Percentiles rank a stretch among this genome's conserved stretches.
Evolutionary conservation across 2,888 invertebrate species (phyloP).

Genomic region (Phoenoteleia sp.): DNA sequence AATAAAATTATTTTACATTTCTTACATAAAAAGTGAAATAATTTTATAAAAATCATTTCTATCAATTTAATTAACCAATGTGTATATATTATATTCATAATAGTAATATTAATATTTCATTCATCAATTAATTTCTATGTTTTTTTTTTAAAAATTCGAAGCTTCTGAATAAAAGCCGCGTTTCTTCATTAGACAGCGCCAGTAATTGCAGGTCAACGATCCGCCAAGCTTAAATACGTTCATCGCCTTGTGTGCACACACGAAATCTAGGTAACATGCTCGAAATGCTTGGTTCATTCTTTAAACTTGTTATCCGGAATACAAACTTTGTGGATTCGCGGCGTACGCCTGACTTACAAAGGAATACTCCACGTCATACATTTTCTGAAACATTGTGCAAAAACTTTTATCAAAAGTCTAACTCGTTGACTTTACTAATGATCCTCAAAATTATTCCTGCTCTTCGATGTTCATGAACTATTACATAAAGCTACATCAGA

Average conservation of each 20-base stretch:
- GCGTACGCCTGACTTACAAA: background rate
- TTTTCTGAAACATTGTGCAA: conserved; percentile 8
- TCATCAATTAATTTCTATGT: too few species aligned
- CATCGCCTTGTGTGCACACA: conserved; percentile 45
- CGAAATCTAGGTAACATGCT: conserved; percentile 63
- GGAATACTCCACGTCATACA: background rate
- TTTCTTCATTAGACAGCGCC: conserved; percentile 3
- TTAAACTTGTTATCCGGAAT: conserved; percentile 18
- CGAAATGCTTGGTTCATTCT: conserved; percentile 40
- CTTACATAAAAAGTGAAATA: too few species aligned
- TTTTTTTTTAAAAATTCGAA: too few species aligned
- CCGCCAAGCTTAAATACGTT: conserved; percentile 44
- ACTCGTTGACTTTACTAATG: background rate
- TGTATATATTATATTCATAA: too few species aligned
- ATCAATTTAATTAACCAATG: too few species aligned
- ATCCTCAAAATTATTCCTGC: background rate
- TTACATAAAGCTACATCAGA: too few species aligned
- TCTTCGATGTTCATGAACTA: too few species aligned
- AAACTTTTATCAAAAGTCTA: background rate
- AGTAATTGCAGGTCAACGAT: conserved; percentile 56
- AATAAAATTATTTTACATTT: too few species aligned
- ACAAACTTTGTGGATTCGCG: background rate
- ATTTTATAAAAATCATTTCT: too few species aligned
- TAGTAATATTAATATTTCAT: too few species aligned
- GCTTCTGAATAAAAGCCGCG: conserved; percentile 31